Base-by-base conservation (phyloP, 2,888 invertebrate genomes). In the Dicranocentrus wangi region DNA sequence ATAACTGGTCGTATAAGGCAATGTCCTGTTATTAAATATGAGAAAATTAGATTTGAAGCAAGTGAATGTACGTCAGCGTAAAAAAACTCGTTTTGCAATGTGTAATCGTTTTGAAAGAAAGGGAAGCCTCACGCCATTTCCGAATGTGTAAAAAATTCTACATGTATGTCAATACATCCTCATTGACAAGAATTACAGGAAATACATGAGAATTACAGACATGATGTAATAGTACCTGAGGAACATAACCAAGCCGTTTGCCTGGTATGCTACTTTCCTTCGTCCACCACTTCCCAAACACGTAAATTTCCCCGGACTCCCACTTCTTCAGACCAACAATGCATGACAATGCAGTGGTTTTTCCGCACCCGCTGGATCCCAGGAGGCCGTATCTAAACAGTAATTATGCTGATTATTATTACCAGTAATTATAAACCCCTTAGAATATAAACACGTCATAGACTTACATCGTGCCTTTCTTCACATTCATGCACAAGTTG, bases 161-260 rank as follows among this genome's bases (percentile, higher is more conserved):
- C n/a, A 51, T 13, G 51, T 51, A n/a, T 7, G 3, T 51, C 17
- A 51, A 13, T 3, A 51, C 17, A n/a, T 51, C n/a, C n/a, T 13
- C n/a, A 7, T 5, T 13, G n/a, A 8, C 3, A 51, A 51, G 5
- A 51, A n/a, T 51, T 51, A 5, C n/a, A 27, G 13, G 23, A 5
- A 5, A 61, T 69, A 73, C 73, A 72, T 73, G 51, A 80, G 55
- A 42, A 68, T 80, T 43, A 21, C 21, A 21, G 53, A 66, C 61
- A 73, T 27, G 60, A 55, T 80, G 51, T 73, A 80, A 13, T 80
- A 68, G 10, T 13, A 17, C 32, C 91, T 94, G 94, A 0, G 98
- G 97, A 97, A 98, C 98, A 90, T 97, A 98, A 68, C 98, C 98
- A 8, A 98, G 96, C 19, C 95, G 92, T 88, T 94, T 94, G 15